Evolutionary conservation across 2,888 invertebrate species (phyloP).

Genomic region (Helobdella robusta): DNA sequence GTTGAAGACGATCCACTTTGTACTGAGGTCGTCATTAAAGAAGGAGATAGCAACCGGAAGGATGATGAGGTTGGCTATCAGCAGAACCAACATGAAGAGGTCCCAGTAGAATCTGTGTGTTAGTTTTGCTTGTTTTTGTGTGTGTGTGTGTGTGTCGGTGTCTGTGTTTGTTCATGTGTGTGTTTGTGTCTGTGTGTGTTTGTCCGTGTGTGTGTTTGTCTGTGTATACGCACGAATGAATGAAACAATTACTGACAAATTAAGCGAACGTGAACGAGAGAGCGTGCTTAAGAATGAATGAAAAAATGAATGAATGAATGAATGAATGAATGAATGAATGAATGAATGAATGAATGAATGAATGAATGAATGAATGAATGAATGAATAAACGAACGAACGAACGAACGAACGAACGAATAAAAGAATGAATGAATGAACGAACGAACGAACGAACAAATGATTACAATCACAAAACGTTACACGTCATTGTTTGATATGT

Average conservation of each 20-base stretch:
- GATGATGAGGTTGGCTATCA: constrained; percentile 96
- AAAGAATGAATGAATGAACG: too few species aligned
- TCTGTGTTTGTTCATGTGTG: neutral
- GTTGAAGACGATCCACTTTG: constrained; percentile 98
- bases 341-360: too few species aligned
- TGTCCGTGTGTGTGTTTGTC: neutral
- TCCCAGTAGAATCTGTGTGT: constrained; percentile 91
- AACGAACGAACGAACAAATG: too few species aligned
- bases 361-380: too few species aligned
- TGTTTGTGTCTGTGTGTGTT: constrained; percentile 5
- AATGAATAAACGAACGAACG: too few species aligned
- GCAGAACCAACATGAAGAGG: constrained; percentile 91
- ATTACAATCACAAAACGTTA: too few species aligned
- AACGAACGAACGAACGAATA: too few species aligned
- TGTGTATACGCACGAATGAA: neutral
- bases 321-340: too few species aligned
- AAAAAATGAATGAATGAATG: too few species aligned
- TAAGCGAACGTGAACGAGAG: neutral
- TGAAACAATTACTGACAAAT: neutral
- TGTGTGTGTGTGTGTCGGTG: constrained; percentile 6
- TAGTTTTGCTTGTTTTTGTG: neutral
- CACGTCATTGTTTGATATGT: too few species aligned
- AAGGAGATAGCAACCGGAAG: constrained; percentile 98
- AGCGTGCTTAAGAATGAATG: too few species aligned
- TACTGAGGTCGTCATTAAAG: constrained; percentile 98